Evolutionary conservation across 2,113 vertebrate species (phyloP).

Genomic region (Mustelus asterias): DNA sequence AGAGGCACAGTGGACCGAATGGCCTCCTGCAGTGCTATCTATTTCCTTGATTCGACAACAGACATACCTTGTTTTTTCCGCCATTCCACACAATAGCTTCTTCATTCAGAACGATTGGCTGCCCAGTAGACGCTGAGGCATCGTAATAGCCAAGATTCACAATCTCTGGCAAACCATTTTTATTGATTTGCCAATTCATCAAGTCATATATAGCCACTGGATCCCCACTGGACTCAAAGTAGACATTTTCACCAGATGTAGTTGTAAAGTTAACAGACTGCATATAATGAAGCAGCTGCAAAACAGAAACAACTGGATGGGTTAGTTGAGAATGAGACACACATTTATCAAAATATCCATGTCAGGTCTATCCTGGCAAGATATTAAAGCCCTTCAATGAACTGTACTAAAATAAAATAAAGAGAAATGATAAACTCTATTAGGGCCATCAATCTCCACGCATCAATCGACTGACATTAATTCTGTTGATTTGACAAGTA

Average conservation of each 20-base stretch:
- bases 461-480: too few species aligned
- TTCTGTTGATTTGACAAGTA: too few species aligned
- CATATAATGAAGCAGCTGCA: constrained; percentile 32
- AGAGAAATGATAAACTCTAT: too few species aligned
- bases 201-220: constrained; percentile 37
- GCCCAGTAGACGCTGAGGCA: constrained; percentile 44
- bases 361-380: background rate
- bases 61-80: constrained; percentile 44
- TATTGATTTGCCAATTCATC: constrained; percentile 48
- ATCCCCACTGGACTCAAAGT: constrained; percentile 35
- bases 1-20: too few species aligned
- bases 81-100: constrained; percentile 49
- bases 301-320: background rate
- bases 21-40: too few species aligned
- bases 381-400: background rate
- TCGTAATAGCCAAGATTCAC: constrained; percentile 51
- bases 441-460: too few species aligned
- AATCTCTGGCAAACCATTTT: constrained; percentile 46
- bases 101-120: constrained; percentile 45
- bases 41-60: background rate
- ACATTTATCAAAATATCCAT: too few species aligned
- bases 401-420: too few species aligned
- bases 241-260: background rate
- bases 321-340: background rate
- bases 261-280: constrained; percentile 36